Base-by-base conservation (phyloP, 1,140 invertebrate genomes). In the Drosophila cardini region DNA sequence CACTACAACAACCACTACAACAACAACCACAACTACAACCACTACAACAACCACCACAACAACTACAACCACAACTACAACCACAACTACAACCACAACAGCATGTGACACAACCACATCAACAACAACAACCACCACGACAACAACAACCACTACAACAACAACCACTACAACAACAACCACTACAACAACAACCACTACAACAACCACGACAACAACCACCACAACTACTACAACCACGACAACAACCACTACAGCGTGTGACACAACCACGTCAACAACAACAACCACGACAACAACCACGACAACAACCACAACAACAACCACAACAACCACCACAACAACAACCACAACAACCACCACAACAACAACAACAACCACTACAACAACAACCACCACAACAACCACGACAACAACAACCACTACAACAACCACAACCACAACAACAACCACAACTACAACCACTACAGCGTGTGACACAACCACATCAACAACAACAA, bases 11-110 rank as follows among this genome's bases (percentile, higher is more conserved):
- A 57, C 56, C 2, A 45, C 70, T 1, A 65, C 62, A 0, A 60
- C 58, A 6, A 61, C 64, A 1, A 68, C 70, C 5, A 65, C 62
- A 1, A 72, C 73, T 0, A 55, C 67, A 4, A 58, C 68, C 0
- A 55, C 52, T 0, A 72, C 69, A 15, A 42, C 46, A 2, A 26
- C 60, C 3, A 13, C 46, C 0, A 56, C 36, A 4, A 42, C 55
- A 10, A 43, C 56, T 11, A 11, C 5, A 3, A 26, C 21, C 0
- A 53, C 56, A 0, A 63, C 58, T 3, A 43, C 52, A 1, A 55
- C 71, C 0, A 67, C 71, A 0, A 68, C 61, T 9, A 45, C 61
- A 0, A 45, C 45, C 0, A 36, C 58, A 2, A 26, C 21, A 4
- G n/a, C n/a, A n/a, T n/a, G n/a, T n/a, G n/a, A n/a, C 1, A 43